Evolutionary conservation across 2,797 vertebrate genomes (phyloP).

Genomic region (Mionectes olivaceus): DNA sequence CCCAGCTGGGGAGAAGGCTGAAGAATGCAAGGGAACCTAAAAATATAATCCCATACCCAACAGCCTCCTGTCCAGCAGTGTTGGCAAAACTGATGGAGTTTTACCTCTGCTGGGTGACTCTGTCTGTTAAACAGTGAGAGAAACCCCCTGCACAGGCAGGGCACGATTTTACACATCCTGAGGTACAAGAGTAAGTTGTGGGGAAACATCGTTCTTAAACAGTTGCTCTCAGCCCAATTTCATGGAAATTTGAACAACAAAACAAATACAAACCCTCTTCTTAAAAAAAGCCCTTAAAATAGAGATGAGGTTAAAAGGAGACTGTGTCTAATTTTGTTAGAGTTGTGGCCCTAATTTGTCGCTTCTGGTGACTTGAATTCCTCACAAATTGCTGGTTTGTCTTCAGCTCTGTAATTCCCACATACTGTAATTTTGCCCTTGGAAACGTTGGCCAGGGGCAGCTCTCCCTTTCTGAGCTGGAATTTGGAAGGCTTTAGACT

Average conservation of each 20-base stretch:
- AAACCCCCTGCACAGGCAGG: not conserved
- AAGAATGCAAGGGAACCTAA: not conserved
- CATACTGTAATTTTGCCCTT: constrained; percentile 73
- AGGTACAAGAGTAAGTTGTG: not conserved
- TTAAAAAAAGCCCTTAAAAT: constrained; percentile 7
- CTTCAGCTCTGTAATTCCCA: constrained; percentile 70
- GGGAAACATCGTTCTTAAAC: not conserved
- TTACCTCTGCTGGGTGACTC: not conserved
- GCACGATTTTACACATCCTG: not conserved
- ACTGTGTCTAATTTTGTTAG: constrained; percentile 58
- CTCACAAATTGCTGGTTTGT: constrained; percentile 74
- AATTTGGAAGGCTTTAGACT: constrained; percentile 6
- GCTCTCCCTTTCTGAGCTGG: constrained; percentile 16
- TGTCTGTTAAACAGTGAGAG: not conserved
- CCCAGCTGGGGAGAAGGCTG: not conserved
- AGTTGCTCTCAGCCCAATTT: constrained; percentile 7
- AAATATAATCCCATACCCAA: not conserved
- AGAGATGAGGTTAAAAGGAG: constrained; percentile 68
- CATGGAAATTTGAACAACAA: constrained; percentile 41
- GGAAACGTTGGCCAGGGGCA: constrained; percentile 46
- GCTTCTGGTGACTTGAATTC: constrained; percentile 74
- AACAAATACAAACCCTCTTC: constrained; percentile 12
- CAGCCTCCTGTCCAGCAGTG: not conserved
- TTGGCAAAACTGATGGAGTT: not conserved
- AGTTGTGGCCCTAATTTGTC: constrained; percentile 67